Evolutionary conservation across 2,113 vertebrate species (phyloP), one percentile per base, ranked within the genome.

Genomic region (Dipodomys stephensi): DNA sequence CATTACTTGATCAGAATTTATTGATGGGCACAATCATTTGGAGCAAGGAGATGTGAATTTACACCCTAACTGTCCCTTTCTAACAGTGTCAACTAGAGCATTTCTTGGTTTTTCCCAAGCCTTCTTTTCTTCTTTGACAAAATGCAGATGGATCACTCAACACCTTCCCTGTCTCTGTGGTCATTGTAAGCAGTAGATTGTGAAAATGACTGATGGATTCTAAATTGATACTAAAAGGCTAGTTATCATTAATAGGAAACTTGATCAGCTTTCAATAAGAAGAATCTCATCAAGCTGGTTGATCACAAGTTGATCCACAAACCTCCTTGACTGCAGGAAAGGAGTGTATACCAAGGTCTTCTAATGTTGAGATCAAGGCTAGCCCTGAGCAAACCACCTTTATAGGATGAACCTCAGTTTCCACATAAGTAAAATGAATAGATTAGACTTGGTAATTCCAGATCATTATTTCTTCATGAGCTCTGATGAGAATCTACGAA

Each of bases 391-490:
- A 49, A 12, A 49, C 10, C 27, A 57, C 20, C 28, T 71, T 83
- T 76, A 76, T 30, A 30, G 2, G 68, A 46, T 4, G 9, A 82
- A 32, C n/a, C 85, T 96, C 84, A 65, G 20, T 95, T 95, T 93
- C n/a, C 62, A 32, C 46, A 23, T 67, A 82, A 32, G 18, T 46
- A 68, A 91, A 79, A 67, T 79, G 72, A 79, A 35, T 67, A 81
- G 39, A 32, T 84, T 57, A 5, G 23, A 53, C 4, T 49, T 89
- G 35, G 53, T 76, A 30, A 90, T 0, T 0, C 6, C 44, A 87
- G 28, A 10, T 20, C 46, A 86, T 64, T 91, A 81, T 62, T 81
- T 71, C 67, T 60, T 4, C 86, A 69, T 19, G 88, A 44, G 22
- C 39, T 32, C n/a, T 92, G 32, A 65, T 87, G 22, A 76, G 67